Evolutionary conservation across 1,140 invertebrate species (phyloP).

Genomic region (Papilio xuthus): DNA sequence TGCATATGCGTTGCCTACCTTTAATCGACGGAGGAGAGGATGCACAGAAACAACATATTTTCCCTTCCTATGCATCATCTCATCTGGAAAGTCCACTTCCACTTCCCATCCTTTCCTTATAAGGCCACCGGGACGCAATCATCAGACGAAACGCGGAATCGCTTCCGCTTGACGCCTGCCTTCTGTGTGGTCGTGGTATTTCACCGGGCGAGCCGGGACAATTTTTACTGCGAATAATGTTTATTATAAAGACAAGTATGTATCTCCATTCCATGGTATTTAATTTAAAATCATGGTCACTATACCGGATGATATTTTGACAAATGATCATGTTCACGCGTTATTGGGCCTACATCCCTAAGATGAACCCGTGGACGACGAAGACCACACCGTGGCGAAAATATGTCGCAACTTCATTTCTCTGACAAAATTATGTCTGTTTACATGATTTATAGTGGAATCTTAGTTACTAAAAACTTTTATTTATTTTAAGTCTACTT

Average conservation of each 20-base stretch:
- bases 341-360: constrained; percentile 66
- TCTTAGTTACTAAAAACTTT: not conserved
- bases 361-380: constrained; percentile 59
- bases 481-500: no score
- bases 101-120: no score
- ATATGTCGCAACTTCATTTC: constrained; percentile 32
- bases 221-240: not conserved
- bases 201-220: no score
- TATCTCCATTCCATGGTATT: not conserved
- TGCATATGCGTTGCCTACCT: no score
- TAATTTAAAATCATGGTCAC: constrained; percentile 48
- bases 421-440: constrained; percentile 26
- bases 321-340: constrained; percentile 71
- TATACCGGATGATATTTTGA: constrained; percentile 71
- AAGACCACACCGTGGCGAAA: constrained; percentile 58
- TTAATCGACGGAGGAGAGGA: no score
- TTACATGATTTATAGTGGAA: constrained; percentile 29
- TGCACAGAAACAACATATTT: no score
- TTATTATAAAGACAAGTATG: not conserved
- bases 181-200: no score
- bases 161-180: no score
- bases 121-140: no score
- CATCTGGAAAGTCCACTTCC: no score
- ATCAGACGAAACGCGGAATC: no score
- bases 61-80: no score